These are phyloP conservation scores for Seira sanloemensis DNA, from an alignment of 2,888 invertebrate species.

Conservation along the genomic window DNA sequence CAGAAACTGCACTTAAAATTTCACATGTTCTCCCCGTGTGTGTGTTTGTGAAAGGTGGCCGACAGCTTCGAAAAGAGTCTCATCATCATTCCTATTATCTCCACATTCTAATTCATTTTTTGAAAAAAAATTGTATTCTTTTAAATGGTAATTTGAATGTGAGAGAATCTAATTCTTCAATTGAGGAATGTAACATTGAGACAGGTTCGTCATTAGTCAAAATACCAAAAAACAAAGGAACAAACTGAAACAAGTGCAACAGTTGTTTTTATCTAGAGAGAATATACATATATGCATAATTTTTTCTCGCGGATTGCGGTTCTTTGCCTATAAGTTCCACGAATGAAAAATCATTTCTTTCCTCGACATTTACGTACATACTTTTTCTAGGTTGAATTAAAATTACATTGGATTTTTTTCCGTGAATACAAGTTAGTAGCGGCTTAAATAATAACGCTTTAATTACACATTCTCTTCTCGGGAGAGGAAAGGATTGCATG, in stretches of 20 bases:
- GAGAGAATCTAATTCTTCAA: neutral
- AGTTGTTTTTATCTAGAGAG: conserved; percentile 20
- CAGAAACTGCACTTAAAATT: neutral
- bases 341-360: conserved; percentile 12
- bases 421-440: conserved; percentile 5
- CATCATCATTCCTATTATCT: conserved; percentile 25
- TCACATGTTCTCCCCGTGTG: neutral
- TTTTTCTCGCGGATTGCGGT: conserved; percentile 45
- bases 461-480: conserved; percentile 52
- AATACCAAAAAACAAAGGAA: conserved; percentile 42
- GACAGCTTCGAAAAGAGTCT: conserved; percentile 34
- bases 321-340: conserved; percentile 13
- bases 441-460: conserved; percentile 55
- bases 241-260: conserved; percentile 16
- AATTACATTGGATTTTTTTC: conserved; percentile 27
- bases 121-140: neutral
- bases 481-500: conserved; percentile 12
- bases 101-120: conserved; percentile 24
- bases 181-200: conserved; percentile 37
- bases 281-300: conserved; percentile 10
- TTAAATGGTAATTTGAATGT: neutral
- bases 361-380: neutral
- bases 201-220: conserved; percentile 58
- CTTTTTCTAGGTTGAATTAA: conserved; percentile 24
- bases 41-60: conserved; percentile 33